phyloP scores from a whole-genome alignment of 37 sponge, comb jelly and placozoan genomes.

The Spongia lamella region DNA sequence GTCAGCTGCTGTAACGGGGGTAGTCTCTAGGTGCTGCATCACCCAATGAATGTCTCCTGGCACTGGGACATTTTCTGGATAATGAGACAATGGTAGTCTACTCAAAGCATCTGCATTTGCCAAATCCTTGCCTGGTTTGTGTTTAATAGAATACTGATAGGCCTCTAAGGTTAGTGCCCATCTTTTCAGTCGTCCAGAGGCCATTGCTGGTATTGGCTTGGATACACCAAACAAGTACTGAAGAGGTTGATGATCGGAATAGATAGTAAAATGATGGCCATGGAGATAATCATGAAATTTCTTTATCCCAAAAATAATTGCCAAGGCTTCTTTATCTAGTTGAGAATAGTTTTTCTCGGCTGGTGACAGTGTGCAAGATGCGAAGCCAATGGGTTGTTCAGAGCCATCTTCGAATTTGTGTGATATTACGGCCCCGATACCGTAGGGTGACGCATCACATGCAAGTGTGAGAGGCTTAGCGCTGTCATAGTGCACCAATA shows the following conservation, averaged over 20 bases:
- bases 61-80: neutral
- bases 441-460: constrained; percentile 28
- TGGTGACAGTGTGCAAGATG: neutral
- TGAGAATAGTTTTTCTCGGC: constrained; percentile 24
- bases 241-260: constrained; percentile 24
- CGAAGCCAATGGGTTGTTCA: constrained; percentile 3
- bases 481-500: constrained; percentile 14
- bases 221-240: constrained; percentile 7
- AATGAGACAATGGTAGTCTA: constrained; percentile 15
- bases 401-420: constrained; percentile 3
- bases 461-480: neutral
- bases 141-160: neutral
- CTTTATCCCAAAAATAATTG: constrained; percentile 15
- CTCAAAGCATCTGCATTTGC: constrained; percentile 18
- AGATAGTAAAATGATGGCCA: constrained; percentile 11
- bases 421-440: constrained; percentile 5
- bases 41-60: neutral
- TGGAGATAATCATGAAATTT: constrained; percentile 20
- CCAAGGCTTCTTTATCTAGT: constrained; percentile 16
- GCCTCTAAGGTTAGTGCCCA: constrained; percentile 17
- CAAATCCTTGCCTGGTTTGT: neutral
- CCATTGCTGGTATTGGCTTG: constrained; percentile 21
- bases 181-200: constrained; percentile 7
- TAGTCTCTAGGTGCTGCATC: neutral
- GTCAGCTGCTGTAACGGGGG: neutral